Percentiles rank a stretch among this genome's conserved stretches.
phyloP scores from a whole-genome alignment of 2,888 invertebrate genomes.

The Gibbula magus region DNA sequence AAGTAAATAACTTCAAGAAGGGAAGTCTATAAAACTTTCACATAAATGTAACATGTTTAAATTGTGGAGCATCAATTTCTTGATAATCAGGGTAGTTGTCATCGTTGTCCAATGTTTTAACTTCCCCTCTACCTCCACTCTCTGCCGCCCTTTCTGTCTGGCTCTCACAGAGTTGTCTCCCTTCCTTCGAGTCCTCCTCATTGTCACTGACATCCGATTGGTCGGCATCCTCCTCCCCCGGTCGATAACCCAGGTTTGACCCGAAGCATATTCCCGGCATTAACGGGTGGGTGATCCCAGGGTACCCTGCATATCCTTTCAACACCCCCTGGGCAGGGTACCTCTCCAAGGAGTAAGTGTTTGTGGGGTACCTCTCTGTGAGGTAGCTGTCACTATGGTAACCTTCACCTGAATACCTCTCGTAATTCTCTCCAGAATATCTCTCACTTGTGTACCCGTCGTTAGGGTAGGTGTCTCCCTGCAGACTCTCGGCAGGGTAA shows the following conservation, averaged over 20 bases:
- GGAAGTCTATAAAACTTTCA: neutral
- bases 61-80: slow-evolving; percentile 3
- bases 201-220: slow-evolving; percentile 19
- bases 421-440: neutral
- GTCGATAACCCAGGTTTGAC: slow-evolving; percentile 9
- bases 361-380: neutral
- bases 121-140: neutral
- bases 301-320: slow-evolving; percentile 1
- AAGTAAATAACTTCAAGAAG: neutral
- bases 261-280: slow-evolving; percentile 2
- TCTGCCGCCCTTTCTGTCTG: neutral
- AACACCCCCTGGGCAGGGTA: slow-evolving; percentile 3
- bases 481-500: slow-evolving; percentile 6
- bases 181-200: neutral
- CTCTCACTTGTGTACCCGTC: slow-evolving; percentile 14
- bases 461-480: neutral
- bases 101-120: neutral
- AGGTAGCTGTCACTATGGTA: slow-evolving; percentile 9
- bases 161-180: neutral
- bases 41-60: slow-evolving; percentile 15
- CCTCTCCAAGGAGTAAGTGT: slow-evolving; percentile 2
- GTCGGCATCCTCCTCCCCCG: slow-evolving; percentile 19
- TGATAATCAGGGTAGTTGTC: neutral
- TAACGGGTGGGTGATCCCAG: neutral
- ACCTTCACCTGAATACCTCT: slow-evolving; percentile 8